Evolutionary conservation across 2,113 vertebrate species (phyloP).

Genomic region (human): GRCh38 chr12:90049001-90049500

Average conservation of each 20-base stretch:
- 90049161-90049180: background rate
- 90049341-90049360: background rate
- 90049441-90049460: background rate
- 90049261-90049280: background rate
- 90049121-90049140: background rate
- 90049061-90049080: accelerated
- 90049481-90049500: background rate
- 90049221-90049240: background rate
- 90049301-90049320: background rate
- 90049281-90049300: constrained; percentile 36
- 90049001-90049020: background rate
- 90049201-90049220: background rate
- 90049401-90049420: background rate
- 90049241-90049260: background rate
- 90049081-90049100: accelerated
- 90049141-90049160: background rate
- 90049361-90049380: background rate
- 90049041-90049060: background rate
- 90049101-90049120: background rate
- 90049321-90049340: background rate
- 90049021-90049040: background rate
- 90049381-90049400: background rate
- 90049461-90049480: background rate
- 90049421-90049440: background rate
- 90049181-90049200: background rate